Percentiles rank a stretch among this genome's conserved stretches.
Evolutionary conservation across 2,797 vertebrate species (phyloP).

Genomic region (Parauchenoglanis ngamensis): DNA sequence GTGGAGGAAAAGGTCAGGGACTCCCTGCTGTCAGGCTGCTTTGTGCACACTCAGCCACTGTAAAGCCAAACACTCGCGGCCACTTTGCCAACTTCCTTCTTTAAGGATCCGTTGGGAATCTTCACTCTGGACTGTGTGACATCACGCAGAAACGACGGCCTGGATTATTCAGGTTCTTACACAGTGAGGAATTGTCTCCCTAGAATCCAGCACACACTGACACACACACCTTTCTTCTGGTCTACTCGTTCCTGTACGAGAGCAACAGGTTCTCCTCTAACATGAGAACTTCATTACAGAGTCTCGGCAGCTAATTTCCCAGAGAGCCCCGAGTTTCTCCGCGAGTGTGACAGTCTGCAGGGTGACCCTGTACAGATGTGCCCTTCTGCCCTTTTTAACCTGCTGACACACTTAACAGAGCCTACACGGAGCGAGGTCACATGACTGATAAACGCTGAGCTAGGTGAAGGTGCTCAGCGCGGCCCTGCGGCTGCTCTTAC

Average conservation of each 20-base stretch:
- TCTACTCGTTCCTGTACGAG: neutral
- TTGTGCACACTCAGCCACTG: slow-evolving; percentile 69
- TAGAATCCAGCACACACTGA: neutral
- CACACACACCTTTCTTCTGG: neutral
- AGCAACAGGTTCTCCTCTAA: neutral
- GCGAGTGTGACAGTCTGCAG: neutral
- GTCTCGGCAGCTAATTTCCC: neutral
- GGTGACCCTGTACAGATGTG: neutral
- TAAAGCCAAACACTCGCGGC: slow-evolving; percentile 59
- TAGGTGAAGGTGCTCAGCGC: neutral
- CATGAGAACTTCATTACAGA: neutral
- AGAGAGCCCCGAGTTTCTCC: neutral
- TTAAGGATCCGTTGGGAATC: slow-evolving; percentile 50
- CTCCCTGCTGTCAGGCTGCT: slow-evolving; percentile 72
- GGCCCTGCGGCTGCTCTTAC: neutral
- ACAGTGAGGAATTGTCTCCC: too few species aligned
- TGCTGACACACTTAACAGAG: neutral
- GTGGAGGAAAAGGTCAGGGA: slow-evolving; percentile 72
- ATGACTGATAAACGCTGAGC: neutral
- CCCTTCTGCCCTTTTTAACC: neutral
- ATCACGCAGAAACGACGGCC: neutral
- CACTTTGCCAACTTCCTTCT: slow-evolving; percentile 60
- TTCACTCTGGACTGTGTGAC: slow-evolving; percentile 28
- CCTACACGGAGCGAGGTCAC: neutral
- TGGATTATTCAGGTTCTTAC: neutral